These are phyloP conservation scores for Chauna torquata DNA, from an alignment of 2,113 vertebrate species.

Conservation along the genomic window DNA sequence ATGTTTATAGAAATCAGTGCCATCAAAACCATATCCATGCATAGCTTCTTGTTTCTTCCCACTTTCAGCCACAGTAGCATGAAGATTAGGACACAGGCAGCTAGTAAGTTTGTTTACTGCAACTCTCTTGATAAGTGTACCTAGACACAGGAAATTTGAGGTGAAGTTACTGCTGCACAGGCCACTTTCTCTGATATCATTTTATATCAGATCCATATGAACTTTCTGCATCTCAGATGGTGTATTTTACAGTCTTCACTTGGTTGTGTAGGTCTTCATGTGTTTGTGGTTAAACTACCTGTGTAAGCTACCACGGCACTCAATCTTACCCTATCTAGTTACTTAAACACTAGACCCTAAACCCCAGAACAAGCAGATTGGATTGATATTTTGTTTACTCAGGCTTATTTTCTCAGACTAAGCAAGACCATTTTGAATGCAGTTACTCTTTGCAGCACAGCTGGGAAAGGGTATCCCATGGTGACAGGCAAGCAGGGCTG, in stretches of 20 bases:
- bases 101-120: neutral
- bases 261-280: neutral
- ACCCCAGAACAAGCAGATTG: neutral
- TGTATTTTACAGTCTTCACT: neutral
- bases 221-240: neutral
- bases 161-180: neutral
- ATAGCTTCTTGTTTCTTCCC: slow-evolving; percentile 16
- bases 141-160: neutral
- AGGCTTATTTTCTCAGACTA: neutral
- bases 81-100: neutral
- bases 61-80: slow-evolving; percentile 20
- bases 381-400: neutral
- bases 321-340: neutral
- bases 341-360: neutral
- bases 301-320: neutral
- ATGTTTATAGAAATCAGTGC: slow-evolving; percentile 58
- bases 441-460: neutral
- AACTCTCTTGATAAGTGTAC: neutral
- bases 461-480: neutral
- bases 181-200: neutral
- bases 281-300: neutral
- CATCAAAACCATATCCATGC: slow-evolving; percentile 4
- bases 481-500: neutral
- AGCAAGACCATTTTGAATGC: neutral
- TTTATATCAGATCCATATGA: neutral